A percentile compares a stretch with the other conserved stretches of the same genome.
Evolutionary conservation across 2,888 invertebrate species (phyloP).

Genomic region (Dorcus hopei): DNA sequence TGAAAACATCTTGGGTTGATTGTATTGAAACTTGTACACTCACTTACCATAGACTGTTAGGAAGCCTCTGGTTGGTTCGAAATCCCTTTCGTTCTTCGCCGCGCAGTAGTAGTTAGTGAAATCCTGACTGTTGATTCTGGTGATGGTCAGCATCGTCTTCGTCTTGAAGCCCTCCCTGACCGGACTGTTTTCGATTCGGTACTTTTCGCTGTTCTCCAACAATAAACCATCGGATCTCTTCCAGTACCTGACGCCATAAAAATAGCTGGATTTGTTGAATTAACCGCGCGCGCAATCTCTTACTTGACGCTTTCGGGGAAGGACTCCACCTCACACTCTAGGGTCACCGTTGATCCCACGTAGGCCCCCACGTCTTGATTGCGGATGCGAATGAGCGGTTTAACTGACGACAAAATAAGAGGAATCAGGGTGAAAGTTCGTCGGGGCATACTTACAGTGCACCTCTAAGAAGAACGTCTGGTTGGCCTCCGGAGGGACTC

Average conservation of each 20-base stretch:
- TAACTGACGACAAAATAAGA: conserved; percentile 58
- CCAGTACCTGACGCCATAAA: conserved; percentile 80
- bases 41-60: conserved; percentile 63
- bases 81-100: conserved; percentile 76
- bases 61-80: conserved; percentile 65
- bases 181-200: conserved; percentile 57
- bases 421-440: no score
- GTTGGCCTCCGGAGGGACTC: conserved; percentile 77
- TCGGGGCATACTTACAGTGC: conserved; percentile 69
- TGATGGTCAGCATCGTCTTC: conserved; percentile 76
- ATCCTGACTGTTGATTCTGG: conserved; percentile 64
- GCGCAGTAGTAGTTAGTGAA: conserved; percentile 78
- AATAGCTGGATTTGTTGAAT: conserved; percentile 50
- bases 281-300: conserved; percentile 8
- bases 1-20: no score
- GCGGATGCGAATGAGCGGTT: conserved; percentile 77
- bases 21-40: no score
- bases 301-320: conserved; percentile 77
- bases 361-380: conserved; percentile 71
- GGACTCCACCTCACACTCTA: conserved; percentile 86
- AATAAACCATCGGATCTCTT: conserved; percentile 73
- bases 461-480: conserved; percentile 83
- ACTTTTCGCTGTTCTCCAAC: conserved; percentile 65
- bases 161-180: conserved; percentile 60
- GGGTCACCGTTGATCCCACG: conserved; percentile 64